A percentile compares a stretch with the other conserved stretches of the same genome.
These are phyloP conservation scores for Drosophila ercepeae DNA, from an alignment of 1,140 invertebrate genomes.

Conservation along the genomic window DNA sequence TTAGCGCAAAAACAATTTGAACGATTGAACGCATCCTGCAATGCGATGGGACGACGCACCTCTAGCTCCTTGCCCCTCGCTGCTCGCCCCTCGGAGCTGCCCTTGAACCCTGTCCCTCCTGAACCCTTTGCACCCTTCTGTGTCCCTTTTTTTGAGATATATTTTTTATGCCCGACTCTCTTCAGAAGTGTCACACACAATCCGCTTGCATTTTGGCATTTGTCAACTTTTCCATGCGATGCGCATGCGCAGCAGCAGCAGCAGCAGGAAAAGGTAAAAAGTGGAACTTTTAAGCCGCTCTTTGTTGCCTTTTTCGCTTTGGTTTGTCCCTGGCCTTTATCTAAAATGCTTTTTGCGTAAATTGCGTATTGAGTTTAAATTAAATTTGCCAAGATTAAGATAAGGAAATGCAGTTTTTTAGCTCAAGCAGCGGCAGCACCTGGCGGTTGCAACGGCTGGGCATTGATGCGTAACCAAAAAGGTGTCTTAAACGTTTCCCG, in stretches of 20 bases:
- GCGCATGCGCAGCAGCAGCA: slow-evolving; percentile 63
- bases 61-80: not conserved
- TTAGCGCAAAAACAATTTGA: slow-evolving; percentile 78
- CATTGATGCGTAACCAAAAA: slow-evolving; percentile 68
- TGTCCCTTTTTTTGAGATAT: not conserved
- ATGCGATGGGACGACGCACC: slow-evolving; percentile 32
- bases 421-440: slow-evolving; percentile 15
- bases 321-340: slow-evolving; percentile 56
- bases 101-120: slow-evolving; percentile 4
- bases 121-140: slow-evolving; percentile 4
- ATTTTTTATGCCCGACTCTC: slow-evolving; percentile 24
- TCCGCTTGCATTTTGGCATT: slow-evolving; percentile 82
- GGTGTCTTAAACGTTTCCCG: slow-evolving; percentile 75
- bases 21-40: slow-evolving; percentile 73
- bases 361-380: slow-evolving; percentile 83
- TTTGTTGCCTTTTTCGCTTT: slow-evolving; percentile 39
- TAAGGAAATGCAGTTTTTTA: slow-evolving; percentile 65
- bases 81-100: too few species aligned
- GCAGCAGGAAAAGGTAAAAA: slow-evolving; percentile 2
- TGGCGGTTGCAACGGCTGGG: slow-evolving; percentile 39
- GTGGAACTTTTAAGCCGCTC: slow-evolving; percentile 62
- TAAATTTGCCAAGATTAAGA: slow-evolving; percentile 81
- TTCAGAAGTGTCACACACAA: slow-evolving; percentile 78
- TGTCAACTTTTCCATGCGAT: slow-evolving; percentile 75
- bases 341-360: slow-evolving; percentile 82